Evolutionary conservation across 2,888 invertebrate genomes (phyloP).

Genomic region (Tachina fera): DNA sequence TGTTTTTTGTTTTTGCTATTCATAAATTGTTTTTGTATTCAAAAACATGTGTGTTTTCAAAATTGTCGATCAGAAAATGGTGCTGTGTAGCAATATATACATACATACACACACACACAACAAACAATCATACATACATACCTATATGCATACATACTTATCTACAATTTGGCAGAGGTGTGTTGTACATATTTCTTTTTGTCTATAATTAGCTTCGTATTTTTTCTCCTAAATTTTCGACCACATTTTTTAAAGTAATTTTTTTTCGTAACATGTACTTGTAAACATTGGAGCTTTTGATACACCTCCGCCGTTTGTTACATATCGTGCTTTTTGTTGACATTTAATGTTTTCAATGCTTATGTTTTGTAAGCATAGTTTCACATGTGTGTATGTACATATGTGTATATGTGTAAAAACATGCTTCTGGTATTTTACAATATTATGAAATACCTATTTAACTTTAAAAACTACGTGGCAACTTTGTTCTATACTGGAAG

Average conservation of each 20-base stretch:
- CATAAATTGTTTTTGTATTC: constrained; percentile 31
- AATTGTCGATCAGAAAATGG: constrained; percentile 5
- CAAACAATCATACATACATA: constrained; percentile 3
- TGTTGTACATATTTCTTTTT: constrained; percentile 47
- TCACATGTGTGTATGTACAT: not conserved
- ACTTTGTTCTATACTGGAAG: too few species aligned
- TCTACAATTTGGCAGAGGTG: constrained; percentile 53
- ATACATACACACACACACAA: not conserved
- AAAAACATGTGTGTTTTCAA: constrained; percentile 40
- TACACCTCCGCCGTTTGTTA: not conserved
- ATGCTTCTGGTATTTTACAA: not conserved
- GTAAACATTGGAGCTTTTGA: not conserved
- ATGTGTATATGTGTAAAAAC: not conserved
- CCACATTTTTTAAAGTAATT: not conserved
- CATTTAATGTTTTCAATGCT: not conserved
- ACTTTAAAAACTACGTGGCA: too few species aligned
- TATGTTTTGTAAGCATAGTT: not conserved
- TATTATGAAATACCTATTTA: too few species aligned
- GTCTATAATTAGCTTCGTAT: constrained; percentile 76
- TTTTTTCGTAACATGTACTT: not conserved
- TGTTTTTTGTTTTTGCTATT: constrained; percentile 27
- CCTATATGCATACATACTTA: not conserved
- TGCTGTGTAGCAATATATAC: constrained; percentile 28
- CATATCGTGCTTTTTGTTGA: not conserved
- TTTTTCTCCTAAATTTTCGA: constrained; percentile 10